Conservation (phyloP, 2,113 vertebrate species). For the Channa argus region DNA sequence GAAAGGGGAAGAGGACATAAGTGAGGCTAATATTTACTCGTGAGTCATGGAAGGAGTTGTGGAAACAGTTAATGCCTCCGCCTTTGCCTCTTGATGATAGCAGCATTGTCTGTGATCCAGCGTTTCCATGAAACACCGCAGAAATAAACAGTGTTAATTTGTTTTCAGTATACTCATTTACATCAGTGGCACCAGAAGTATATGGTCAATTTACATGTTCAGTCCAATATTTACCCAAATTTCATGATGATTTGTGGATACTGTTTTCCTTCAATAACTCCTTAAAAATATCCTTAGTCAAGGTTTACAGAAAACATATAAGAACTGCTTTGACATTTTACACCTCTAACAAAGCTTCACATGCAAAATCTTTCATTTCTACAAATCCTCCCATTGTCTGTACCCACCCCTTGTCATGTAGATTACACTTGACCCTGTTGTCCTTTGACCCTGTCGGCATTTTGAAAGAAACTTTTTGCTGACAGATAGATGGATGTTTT, state of each 20-base stretch:
- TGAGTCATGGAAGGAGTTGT: constrained; percentile 63
- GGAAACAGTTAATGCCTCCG: constrained; percentile 38
- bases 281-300: too few relatives aligned
- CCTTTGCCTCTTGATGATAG: constrained; percentile 23
- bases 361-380: constrained; percentile 36
- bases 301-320: too few relatives aligned
- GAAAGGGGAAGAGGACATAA: constrained; percentile 55
- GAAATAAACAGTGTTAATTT: constrained; percentile 15
- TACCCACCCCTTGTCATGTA: constrained; percentile 44
- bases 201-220: neutral
- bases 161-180: neutral
- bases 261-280: too few relatives aligned
- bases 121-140: constrained; percentile 14
- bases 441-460: constrained; percentile 37
- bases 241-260: too few relatives aligned
- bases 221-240: too few relatives aligned
- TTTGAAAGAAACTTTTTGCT: constrained; percentile 19
- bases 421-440: constrained; percentile 42
- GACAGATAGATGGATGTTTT: constrained; percentile 48
- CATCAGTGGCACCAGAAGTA: neutral
- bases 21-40: constrained; percentile 44
- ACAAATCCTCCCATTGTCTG: constrained; percentile 65
- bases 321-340: neutral
- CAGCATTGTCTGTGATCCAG: neutral
- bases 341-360: constrained; percentile 1